Percentiles rank a stretch among this genome's conserved stretches.
phyloP scores from a whole-genome alignment of 2,888 invertebrate species.

The Creontiades dilutus region DNA sequence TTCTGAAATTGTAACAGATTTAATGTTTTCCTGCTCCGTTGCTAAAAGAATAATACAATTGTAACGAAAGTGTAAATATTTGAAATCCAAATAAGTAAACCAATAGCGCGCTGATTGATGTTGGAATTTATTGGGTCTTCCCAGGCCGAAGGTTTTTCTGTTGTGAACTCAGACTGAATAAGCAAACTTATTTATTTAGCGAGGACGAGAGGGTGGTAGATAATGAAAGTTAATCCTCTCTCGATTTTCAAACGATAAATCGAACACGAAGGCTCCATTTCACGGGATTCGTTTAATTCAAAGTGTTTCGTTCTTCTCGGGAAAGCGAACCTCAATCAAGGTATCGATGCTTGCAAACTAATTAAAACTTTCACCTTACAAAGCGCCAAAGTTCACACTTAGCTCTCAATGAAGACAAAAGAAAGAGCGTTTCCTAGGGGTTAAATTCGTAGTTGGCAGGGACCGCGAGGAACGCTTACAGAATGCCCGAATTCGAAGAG shows the following conservation, averaged over 20 bases:
- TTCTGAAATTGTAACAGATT: no score
- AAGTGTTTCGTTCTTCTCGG: neutral
- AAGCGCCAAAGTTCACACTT: constrained; percentile 19
- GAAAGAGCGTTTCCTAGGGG: neutral
- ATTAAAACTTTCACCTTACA: constrained; percentile 13
- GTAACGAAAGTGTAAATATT: no score
- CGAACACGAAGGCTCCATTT: constrained; percentile 17
- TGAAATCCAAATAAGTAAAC: no score
- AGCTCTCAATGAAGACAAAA: neutral
- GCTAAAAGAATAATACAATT: no score
- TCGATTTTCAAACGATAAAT: neutral
- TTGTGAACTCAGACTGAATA: neutral
- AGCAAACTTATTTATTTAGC: neutral
- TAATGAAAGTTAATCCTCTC: constrained; percentile 19
- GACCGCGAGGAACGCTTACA: neutral
- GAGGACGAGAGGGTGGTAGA: neutral
- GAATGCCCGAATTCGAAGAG: neutral
- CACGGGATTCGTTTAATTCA: neutral
- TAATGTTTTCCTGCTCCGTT: no score
- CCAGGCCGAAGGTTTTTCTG: no score
- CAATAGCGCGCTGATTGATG: no score
- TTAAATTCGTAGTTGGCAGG: constrained; percentile 1
- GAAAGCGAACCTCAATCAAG: neutral
- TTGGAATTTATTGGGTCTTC: no score
- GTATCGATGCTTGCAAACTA: constrained; percentile 1